Evolutionary conservation across 2,797 vertebrate genomes (phyloP).

Genomic region (Schizothorax lantsangensis): DNA sequence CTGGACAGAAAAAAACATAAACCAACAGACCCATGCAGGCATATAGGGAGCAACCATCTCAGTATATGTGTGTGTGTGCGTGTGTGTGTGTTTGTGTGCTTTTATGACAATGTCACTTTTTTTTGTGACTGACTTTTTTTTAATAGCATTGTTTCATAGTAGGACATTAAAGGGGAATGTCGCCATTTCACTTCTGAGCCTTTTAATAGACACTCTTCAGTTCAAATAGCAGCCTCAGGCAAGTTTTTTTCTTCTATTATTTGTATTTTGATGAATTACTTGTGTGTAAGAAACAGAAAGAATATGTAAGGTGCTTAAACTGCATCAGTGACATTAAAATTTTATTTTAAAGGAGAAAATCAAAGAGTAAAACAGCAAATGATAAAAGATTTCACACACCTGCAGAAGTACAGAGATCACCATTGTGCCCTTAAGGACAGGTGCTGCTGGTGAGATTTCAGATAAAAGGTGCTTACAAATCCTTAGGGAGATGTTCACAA

Average conservation of each 20-base stretch:
- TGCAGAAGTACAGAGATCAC: neutral
- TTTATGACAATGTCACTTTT: slow-evolving; percentile 47
- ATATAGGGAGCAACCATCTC: neutral
- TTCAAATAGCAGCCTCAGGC: neutral
- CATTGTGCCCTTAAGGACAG: neutral
- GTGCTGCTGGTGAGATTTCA: neutral
- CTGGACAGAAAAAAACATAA: neutral
- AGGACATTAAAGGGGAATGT: neutral
- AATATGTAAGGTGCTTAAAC: neutral
- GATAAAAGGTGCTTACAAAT: neutral
- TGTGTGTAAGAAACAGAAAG: neutral
- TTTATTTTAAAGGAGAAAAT: slow-evolving; percentile 34
- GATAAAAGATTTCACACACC: slow-evolving; percentile 36
- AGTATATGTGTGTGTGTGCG: neutral
- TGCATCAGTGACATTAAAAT: slow-evolving; percentile 43
- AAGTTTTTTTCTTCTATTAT: neutral
- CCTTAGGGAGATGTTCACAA: neutral
- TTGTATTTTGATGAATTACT: neutral
- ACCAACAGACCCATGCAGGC: slow-evolving; percentile 3
- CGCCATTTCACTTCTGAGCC: neutral
- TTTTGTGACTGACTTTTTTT: slow-evolving; percentile 37
- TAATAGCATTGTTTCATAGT: neutral
- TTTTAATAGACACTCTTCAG: neutral
- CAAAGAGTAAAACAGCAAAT: neutral
- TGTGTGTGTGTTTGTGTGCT: neutral